Conservation (phyloP, 2,888 invertebrate genomes). For the Drosophila paranaensis region DNA sequence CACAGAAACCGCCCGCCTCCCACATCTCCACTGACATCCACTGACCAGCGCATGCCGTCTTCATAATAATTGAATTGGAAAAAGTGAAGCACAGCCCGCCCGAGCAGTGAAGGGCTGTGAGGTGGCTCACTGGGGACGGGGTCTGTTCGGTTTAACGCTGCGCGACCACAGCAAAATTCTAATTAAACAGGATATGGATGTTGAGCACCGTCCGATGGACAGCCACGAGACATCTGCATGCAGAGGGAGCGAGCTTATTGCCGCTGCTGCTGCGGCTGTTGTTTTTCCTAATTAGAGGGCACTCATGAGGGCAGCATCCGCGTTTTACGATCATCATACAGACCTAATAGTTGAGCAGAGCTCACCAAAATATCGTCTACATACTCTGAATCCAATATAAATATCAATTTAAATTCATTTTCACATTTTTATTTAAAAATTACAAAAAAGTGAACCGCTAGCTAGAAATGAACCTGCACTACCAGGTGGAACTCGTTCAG, state of each 20-base stretch:
- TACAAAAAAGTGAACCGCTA: no score
- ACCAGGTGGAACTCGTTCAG: no score
- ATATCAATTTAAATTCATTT: no score
- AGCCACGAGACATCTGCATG: background rate
- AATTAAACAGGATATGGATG: conserved; percentile 77
- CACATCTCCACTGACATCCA: background rate
- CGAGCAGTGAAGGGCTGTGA: no score
- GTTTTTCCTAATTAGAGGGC: conserved; percentile 42
- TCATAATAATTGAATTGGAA: conserved; percentile 78
- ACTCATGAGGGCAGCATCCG: conserved; percentile 39
- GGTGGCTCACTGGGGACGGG: background rate
- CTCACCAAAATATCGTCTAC: background rate
- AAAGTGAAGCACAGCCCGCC: conserved; percentile 48
- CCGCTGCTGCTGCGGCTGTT: conserved; percentile 4
- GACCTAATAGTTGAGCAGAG: background rate
- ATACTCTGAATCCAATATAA: background rate
- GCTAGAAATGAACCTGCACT: no score
- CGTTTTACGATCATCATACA: conserved; percentile 3
- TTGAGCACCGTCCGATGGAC: conserved; percentile 30
- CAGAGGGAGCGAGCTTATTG: conserved; percentile 4
- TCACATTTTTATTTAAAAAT: no score
- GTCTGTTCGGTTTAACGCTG: conserved; percentile 58
- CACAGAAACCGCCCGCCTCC: conserved; percentile 6
- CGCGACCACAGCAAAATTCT: conserved; percentile 77
- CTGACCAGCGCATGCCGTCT: conserved; percentile 24